phyloP scores from a whole-genome alignment of 2,888 invertebrate genomes.

The Mythimna ferrago region DNA sequence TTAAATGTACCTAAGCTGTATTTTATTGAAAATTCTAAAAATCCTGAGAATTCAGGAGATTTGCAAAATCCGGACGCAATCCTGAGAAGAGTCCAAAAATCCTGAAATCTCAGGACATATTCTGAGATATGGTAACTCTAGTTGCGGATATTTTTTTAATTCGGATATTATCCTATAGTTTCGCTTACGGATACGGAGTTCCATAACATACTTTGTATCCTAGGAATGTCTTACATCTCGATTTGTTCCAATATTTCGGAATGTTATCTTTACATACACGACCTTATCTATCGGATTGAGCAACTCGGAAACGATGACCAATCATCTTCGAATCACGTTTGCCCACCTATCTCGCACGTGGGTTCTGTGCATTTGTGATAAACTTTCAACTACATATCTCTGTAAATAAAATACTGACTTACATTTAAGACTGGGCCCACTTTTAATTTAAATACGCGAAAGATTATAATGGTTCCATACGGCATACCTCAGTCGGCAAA shows the following conservation, averaged over 20 bases:
- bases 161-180: too few relatives aligned
- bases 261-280: conserved; percentile 34
- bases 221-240: not conserved
- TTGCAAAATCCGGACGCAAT: too few relatives aligned
- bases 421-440: not conserved
- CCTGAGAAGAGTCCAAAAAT: too few relatives aligned
- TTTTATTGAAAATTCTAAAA: too few relatives aligned
- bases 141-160: too few relatives aligned
- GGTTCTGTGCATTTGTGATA: conserved; percentile 14
- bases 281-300: conserved; percentile 36
- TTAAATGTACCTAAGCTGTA: too few relatives aligned
- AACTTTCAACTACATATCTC: conserved; percentile 10
- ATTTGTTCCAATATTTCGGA: not conserved
- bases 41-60: too few relatives aligned
- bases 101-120: too few relatives aligned
- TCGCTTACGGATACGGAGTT: too few relatives aligned
- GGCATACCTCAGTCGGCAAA: too few relatives aligned
- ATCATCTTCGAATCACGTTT: conserved; percentile 43
- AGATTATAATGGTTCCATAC: not conserved
- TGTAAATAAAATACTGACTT: not conserved
- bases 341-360: not conserved
- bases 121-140: too few relatives aligned
- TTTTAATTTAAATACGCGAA: not conserved
- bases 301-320: conserved; percentile 22
- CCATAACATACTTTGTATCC: not conserved